phyloP scores from a whole-genome alignment of 2,113 vertebrate genomes.

The Laticauda laticaudata region DNA sequence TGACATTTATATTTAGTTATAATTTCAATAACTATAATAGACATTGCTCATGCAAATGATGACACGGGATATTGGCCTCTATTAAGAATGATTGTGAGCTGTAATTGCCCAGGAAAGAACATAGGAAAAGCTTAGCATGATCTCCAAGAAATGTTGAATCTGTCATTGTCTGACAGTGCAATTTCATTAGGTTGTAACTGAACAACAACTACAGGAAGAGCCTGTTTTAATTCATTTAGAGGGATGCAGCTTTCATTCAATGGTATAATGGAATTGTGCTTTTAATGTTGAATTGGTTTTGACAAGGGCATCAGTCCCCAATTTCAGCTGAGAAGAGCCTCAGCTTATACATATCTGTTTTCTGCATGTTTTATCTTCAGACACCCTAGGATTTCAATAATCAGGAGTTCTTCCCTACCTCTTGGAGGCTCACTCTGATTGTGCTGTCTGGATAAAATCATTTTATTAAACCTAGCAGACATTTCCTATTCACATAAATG shows the following conservation, averaged over 20 bases:
- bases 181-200: constrained; percentile 20
- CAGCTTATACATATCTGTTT: not conserved
- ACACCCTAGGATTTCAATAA: not conserved
- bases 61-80: not conserved
- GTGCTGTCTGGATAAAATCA: not conserved
- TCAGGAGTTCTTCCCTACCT: not conserved
- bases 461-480: not conserved
- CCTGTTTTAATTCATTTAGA: not conserved
- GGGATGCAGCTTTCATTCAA: not conserved
- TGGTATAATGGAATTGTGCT: not conserved
- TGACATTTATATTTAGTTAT: not conserved
- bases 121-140: not conserved
- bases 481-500: not conserved
- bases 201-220: not conserved
- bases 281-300: not conserved
- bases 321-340: constrained; percentile 25
- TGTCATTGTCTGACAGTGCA: not conserved
- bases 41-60: not conserved
- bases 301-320: constrained; percentile 17
- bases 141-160: not conserved
- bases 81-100: not conserved
- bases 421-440: not conserved
- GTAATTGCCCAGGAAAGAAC: not conserved
- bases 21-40: fast-evolving
- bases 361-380: constrained; percentile 1